Evolutionary conservation across 1,140 invertebrate species (phyloP), one percentile per base, ranked within the genome.

Genomic region (Pristionchus pacificus): DNA sequence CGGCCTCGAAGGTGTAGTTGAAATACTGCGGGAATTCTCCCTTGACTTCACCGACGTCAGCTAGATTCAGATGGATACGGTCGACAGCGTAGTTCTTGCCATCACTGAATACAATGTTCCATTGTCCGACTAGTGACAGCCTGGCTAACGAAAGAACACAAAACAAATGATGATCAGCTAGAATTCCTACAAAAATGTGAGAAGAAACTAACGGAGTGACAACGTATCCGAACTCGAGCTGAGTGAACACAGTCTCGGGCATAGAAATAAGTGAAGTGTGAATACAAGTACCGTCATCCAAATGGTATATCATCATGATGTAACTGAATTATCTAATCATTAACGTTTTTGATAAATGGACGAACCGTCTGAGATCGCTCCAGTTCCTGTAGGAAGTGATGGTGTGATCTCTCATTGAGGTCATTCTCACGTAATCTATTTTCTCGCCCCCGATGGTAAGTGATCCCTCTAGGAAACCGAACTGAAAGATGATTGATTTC

Each of bases 211-310:
- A 79, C 79, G 79, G 77, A 15, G 72, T 77, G 25, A 80, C 73
- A 29, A 80, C 61, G 61, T 80, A 80, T 32, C 79, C 79, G 29
- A 80, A 80, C 30, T 81, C 68, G 0, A 80, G 68, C 25, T 81
- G 79, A 33, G 64, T 70, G 62, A 80, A 80, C 0, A 80, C 79
- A 27, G 67, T 69, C 58, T 78, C 79, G 6, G 79, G 79, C 78
- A 80, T 80, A 2, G 79, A 80, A 38, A 80, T 72, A 3, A 80
- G 58, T n/a, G 68, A 79, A 2, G 79, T 81, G 63, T 80, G 72
- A 38, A 80, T 74, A 64, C 79, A 81, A n/a, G 79, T 80, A n/a
- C 79, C 79, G 60, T 80, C 79, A 33, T 81, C 79, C 72, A 80
- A 62, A 60, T 80, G 77, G 60, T 74, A 80, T 19, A 80, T 77